Conservation (phyloP, 1,140 invertebrate species). For the Megalonaias nervosa region DNA sequence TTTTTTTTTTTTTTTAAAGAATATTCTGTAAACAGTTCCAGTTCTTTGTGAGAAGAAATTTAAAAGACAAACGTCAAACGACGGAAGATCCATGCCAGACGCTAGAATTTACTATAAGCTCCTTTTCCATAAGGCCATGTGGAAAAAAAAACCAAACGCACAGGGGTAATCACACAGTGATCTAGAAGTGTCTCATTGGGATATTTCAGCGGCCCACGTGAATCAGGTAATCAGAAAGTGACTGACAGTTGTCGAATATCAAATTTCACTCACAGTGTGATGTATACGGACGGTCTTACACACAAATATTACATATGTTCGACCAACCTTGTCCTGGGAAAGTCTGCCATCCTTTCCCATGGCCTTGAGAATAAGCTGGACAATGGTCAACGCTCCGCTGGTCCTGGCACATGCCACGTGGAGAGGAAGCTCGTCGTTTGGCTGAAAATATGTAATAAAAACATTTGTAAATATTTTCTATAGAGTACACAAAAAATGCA, state of each 20-base stretch:
- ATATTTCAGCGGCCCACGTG: neutral
- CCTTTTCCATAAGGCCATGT: neutral
- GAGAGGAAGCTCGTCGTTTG: constrained; percentile 86
- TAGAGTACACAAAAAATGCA: no score
- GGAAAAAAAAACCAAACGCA: no score
- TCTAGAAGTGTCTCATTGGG: neutral
- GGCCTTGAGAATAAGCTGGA: constrained; percentile 83
- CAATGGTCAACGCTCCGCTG: constrained; percentile 90
- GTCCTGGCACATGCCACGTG: constrained; percentile 92
- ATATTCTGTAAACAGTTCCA: no score
- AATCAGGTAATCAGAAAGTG: neutral
- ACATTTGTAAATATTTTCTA: no score
- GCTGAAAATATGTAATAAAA: constrained; percentile 57
- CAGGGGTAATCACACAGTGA: neutral
- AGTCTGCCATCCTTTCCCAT: constrained; percentile 90
- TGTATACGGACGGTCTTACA: no score
- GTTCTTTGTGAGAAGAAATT: no score
- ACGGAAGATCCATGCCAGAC: no score
- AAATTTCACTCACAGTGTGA: neutral
- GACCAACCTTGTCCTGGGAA: constrained; percentile 86
- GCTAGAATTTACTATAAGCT: no score
- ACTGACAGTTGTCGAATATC: neutral
- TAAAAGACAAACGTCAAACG: no score
- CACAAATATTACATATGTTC: neutral
- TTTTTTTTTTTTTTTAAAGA: no score